Base-by-base conservation (phyloP, 2,888 invertebrate genomes). In the Ennomos fuscantarius region DNA sequence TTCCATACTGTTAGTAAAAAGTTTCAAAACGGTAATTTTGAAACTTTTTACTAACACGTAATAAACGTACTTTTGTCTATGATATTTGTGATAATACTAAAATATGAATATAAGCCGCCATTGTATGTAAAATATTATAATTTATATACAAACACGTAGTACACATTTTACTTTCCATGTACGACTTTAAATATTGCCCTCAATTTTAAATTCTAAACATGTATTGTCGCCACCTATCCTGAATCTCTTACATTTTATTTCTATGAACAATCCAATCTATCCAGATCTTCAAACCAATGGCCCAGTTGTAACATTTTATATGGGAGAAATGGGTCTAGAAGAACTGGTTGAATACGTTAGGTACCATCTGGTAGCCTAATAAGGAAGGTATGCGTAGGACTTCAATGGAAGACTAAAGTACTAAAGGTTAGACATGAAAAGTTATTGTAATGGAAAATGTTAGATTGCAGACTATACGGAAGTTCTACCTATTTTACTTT, bases 151-250 rank as follows among this genome's bases (percentile, higher is more conserved):
- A 36, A 41, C 35, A 44, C 31, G 12, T 47, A 48, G 52, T 34
- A n/a, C 24, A 50, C 31, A 35, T 24, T 33, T 37, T 43, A 47
- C 37, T 15, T 43, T 32, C 58, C 67, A 55, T 51, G 57, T 73
- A 65, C 83, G 81, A 58, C 84, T 82, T 83, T 86, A 76, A 75
- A 82, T 78, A 81, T 82, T 75, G 78, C 81, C 76, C 82, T 79
- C 80, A 84, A 87, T 87, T 88, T 88, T 79, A 86, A 87, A 88
- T 87, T 88, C 87, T 80, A 69, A 83, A 76, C 78, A 72, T 73
- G 86, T 82, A 86, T 87, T 87, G 86, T 87, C 80, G 84, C 81
- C 81, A 81, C 84, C 83, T 85, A 85, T 86, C 81, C 79, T 80
- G 81, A 78, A 86, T 86, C 84, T 81, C 74, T 74, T 76, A 73